phyloP scores from a whole-genome alignment of 2,113 vertebrate genomes.

The Hyperopisus bebe region DNA sequence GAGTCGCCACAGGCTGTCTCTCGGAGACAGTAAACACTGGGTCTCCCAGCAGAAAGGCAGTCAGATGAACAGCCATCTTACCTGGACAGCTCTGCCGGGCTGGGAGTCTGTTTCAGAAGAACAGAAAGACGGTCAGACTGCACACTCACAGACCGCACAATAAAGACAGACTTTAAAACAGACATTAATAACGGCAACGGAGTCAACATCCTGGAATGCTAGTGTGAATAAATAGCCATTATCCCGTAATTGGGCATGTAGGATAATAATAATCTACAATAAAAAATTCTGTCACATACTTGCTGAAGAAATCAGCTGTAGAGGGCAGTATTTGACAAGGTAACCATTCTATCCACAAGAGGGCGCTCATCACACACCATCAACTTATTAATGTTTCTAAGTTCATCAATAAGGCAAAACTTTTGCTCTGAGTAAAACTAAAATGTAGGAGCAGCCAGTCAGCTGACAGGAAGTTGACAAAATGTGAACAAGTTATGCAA shows the following conservation, averaged over 20 bases:
- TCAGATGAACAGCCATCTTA: constrained; percentile 38
- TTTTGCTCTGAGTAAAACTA: background rate
- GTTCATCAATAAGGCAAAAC: background rate
- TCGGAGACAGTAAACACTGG: background rate
- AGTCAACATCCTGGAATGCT: background rate
- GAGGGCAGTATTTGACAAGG: constrained; percentile 42
- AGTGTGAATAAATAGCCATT: background rate
- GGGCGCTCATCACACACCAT: background rate
- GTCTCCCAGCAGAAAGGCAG: background rate
- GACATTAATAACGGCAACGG: background rate
- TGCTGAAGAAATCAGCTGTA: constrained; percentile 22
- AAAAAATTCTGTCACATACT: background rate
- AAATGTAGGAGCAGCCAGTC: background rate
- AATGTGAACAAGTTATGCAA: background rate
- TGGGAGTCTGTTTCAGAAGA: constrained; percentile 58
- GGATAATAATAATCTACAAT: background rate
- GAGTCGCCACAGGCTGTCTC: background rate
- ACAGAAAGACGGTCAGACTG: constrained; percentile 1
- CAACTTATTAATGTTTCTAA: too few relatives aligned
- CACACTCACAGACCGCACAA: background rate
- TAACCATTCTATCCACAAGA: background rate
- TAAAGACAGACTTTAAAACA: background rate
- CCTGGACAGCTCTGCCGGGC: constrained; percentile 66
- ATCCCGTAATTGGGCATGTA: background rate
- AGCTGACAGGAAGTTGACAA: background rate